Base-by-base conservation (phyloP, 2,113 vertebrate species). In the Brachyistius frenatus region DNA sequence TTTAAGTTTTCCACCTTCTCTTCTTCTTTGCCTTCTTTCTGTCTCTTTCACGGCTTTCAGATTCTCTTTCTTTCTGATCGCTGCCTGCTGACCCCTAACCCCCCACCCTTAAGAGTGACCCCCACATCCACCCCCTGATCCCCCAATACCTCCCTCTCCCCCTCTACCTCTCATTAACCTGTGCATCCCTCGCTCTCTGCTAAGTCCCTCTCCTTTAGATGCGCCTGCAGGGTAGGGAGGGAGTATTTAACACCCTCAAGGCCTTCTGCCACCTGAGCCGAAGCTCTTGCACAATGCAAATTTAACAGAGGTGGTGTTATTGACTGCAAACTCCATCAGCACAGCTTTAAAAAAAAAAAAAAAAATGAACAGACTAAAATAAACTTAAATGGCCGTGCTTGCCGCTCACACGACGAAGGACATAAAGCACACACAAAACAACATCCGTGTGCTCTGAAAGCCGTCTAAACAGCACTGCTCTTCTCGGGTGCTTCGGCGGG, bases 281-380 rank as follows among this genome's bases (percentile, higher is more conserved):
- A 57, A 87, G 76, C 78, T 60, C 83, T 72, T 13, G 16, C 66
- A 79, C 78, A 86, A 83, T 86, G 76, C 80, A 75, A 81, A 90
- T 78, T 76, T 65, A 81, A 80, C 61, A 56, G 62, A 67, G 52
- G 65, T 66, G 62, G 80, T 80, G 65, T 72, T 86, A 88, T 83
- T 74, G 82, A 83, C 60, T 33, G 76, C 41, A 55, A 65, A 70
- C 70, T 76, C 63, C 62, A 71, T 82, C 73, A 56, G 56, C 39
- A 52, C 62, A 63, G 66, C 73, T 55, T 52, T 70, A 72, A 62
- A 80, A 23, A 23, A 23, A 23, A 23, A 23, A 23, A 23, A 23
- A 23, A 23, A 23, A 86, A 71, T 41, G 66, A 87, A 66, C 23
- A 47, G 46, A 61, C 41, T 50, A 66, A 80, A 87, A 74, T 76